phyloP scores from a whole-genome alignment of 2,797 vertebrate species.

The Galagoides demidoff region DNA sequence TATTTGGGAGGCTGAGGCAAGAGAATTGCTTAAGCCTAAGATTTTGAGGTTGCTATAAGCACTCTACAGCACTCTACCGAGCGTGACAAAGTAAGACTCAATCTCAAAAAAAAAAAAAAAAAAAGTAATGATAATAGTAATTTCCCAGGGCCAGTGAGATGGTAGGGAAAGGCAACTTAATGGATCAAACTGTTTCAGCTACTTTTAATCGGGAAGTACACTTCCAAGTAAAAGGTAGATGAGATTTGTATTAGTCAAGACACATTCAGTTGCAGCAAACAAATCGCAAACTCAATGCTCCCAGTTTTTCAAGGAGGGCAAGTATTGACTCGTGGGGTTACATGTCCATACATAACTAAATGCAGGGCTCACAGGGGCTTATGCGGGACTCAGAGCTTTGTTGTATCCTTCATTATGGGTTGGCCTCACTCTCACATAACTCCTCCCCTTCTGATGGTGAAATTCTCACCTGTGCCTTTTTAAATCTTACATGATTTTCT shows the following conservation, averaged over 20 bases:
- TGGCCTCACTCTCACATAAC: not conserved
- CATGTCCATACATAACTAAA: not conserved
- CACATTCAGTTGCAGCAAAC: not conserved
- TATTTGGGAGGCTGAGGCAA: too few species aligned
- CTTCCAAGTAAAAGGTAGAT: not conserved
- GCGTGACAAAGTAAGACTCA: too few species aligned
- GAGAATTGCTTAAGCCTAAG: too few species aligned
- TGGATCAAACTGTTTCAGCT: not conserved
- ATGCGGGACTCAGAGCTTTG: not conserved
- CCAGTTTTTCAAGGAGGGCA: not conserved
- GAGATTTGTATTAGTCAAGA: not conserved
- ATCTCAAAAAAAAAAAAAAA: too few species aligned
- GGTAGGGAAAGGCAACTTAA: not conserved
- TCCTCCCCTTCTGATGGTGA: not conserved
- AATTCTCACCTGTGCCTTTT: not conserved
- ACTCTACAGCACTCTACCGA: too few species aligned
- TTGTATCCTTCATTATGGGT: not conserved
- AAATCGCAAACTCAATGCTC: not conserved
- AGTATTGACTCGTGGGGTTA: not conserved
- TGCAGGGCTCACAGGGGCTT: not conserved
- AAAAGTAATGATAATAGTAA: too few species aligned
- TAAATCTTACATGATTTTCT: not conserved
- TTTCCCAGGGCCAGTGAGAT: not conserved
- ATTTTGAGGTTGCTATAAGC: too few species aligned
- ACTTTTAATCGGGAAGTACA: conserved; percentile 17